Percentiles rank a stretch among this genome's conserved stretches.
Evolutionary conservation across 64 coral and sea anemone genomes (phyloP).

Genomic region (Astreopora myriophthalma): DNA sequence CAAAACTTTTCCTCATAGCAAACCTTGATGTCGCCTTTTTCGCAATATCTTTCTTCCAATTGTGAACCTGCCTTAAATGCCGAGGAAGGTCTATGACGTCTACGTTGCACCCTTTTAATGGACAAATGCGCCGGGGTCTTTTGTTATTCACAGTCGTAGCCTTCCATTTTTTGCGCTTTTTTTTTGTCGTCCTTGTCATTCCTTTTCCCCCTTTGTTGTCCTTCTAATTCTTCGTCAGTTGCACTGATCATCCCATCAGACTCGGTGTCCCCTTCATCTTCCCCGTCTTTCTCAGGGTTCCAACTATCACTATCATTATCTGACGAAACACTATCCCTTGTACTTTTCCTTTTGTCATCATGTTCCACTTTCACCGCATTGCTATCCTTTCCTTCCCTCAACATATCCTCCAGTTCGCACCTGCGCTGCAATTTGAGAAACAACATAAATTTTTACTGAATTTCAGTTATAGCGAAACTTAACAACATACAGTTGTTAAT

Average conservation of each 20-base stretch:
- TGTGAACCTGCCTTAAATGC: slow-evolving; percentile 34
- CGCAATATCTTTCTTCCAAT: slow-evolving; percentile 6
- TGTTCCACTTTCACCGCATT: background rate
- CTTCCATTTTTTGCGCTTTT: background rate
- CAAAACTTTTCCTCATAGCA: slow-evolving; percentile 53
- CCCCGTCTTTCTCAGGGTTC: background rate
- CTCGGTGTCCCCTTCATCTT: background rate
- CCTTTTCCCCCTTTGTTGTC: background rate
- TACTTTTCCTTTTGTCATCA: background rate
- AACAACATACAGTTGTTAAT: too few species aligned
- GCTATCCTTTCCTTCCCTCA: background rate
- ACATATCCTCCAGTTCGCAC: background rate
- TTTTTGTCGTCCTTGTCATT: background rate
- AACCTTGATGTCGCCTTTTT: slow-evolving; percentile 34
- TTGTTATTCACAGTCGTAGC: background rate
- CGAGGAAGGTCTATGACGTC: slow-evolving; percentile 40
- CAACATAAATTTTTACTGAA: too few species aligned
- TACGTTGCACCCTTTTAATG: background rate
- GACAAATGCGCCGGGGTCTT: background rate
- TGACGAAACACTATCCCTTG: background rate
- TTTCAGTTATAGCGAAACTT: too few species aligned
- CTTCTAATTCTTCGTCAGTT: background rate
- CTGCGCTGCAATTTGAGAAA: background rate
- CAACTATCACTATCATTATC: background rate
- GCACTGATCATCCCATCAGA: background rate